Evolutionary conservation across 92 coral and sea anemone genomes (phyloP).

Genomic region (Porites rus): DNA sequence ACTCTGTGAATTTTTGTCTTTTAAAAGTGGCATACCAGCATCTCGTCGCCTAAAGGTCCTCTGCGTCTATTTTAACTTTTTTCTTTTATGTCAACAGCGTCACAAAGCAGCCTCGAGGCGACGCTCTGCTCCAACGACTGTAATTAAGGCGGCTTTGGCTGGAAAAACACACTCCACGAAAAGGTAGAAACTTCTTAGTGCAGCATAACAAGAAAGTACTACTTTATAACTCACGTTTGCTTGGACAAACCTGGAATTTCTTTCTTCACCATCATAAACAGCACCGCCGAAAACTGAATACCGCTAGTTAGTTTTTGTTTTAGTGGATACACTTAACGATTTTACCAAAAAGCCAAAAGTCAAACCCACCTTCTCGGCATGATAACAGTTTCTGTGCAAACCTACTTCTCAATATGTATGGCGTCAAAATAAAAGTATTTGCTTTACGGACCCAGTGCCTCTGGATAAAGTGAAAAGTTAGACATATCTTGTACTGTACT

Average conservation of each 20-base stretch:
- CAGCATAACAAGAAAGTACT: background rate
- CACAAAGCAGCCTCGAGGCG: constrained; percentile 69
- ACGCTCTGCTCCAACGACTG: constrained; percentile 94
- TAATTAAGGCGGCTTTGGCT: constrained; percentile 86
- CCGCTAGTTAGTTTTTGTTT: background rate
- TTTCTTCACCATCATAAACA: background rate
- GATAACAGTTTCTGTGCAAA: too few species aligned
- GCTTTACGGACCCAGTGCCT: too few species aligned
- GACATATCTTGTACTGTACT: too few species aligned
- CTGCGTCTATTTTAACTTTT: background rate
- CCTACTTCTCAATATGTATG: too few species aligned
- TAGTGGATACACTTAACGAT: too few species aligned
- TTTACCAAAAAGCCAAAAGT: background rate
- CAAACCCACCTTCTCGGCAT: background rate
- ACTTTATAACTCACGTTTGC: background rate
- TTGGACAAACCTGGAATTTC: background rate
- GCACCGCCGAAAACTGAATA: background rate
- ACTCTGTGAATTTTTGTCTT: too few species aligned
- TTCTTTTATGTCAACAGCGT: constrained; percentile 35
- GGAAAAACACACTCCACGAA: constrained; percentile 69
- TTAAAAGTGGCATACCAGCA: too few species aligned
- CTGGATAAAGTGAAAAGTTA: too few species aligned
- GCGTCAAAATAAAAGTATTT: too few species aligned
- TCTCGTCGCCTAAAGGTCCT: too few species aligned
- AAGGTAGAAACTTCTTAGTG: constrained; percentile 50